Base-by-base conservation (phyloP, 2,888 invertebrate species). In the Octonoba sinensis region DNA sequence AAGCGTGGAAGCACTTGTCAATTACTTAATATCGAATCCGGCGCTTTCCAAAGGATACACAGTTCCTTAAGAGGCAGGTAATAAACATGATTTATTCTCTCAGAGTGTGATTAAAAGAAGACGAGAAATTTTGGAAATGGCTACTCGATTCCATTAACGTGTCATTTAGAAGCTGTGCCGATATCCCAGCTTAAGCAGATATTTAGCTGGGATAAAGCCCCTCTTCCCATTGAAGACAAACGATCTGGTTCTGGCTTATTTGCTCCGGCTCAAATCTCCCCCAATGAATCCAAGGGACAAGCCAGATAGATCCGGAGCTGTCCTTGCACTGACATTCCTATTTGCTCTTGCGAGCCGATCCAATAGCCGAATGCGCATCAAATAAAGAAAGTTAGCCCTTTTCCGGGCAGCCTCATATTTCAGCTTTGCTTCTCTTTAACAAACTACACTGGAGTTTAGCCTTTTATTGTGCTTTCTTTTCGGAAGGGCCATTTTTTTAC, bases 161-260 rank as follows among this genome's bases (percentile, higher is more conserved):
- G 59, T 51, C 72, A 62, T 72, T 49, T 18, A 18, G n/a, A 12
- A 36, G 62, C 36, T 60, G 22, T 36, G 47, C 27, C 62, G 44
- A 18, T 47, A 60, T 22, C 71, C 60, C 60, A 24, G 20, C 22
- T 57, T 36, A 36, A 36, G 36, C 36, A 36, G 49, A 54, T 24
- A 27, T 54, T 27, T 67, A 15, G n/a, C 57, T n/a, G 15, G 57
- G 67, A 54, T 69, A 54, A 69, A 56, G 56, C 56, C 56, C 44
- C 51, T 51, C 27, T 22, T 54, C 11, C 46, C 20, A 16, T 47
- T 12, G 62, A 62, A 67, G 73, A 73, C 62, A 69, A 73, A 79
- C 56, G 79, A 73, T 73, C 67, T 62, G 73, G 73, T 79, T 79
- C 79, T 67, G 69, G 72, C 65, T 79, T 79, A 79, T 79, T 79